Base-by-base conservation (phyloP, 2,113 vertebrate genomes). In the Oreotrochilus melanogaster region DNA sequence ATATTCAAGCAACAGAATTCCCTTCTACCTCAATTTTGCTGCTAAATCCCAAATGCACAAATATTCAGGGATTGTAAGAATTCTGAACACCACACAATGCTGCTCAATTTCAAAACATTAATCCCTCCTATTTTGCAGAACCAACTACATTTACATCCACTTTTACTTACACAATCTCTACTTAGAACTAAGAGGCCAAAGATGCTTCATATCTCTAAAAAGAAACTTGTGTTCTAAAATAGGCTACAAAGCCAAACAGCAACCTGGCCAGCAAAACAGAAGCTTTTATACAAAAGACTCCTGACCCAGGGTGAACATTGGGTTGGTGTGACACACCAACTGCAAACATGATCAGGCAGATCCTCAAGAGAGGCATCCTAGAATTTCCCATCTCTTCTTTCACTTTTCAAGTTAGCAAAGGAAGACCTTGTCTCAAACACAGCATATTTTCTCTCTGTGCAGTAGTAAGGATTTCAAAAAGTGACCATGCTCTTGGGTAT, bases 1-100 rank as follows among this genome's bases (percentile, higher is more conserved):
- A 88, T 73, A 70, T 62, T 72, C 74, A 54, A 42, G 69, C 65
- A 84, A 37, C 58, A 78, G 85, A 81, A 75, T 45, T 50, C 64
- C 37, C 69, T 92, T 92, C 64, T 28, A 78, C 35, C 61, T 92
- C 35, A 39, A 2, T 84, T 89, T 88, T 76, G 18, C 48, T 33
- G 45, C 74, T 19, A 92, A 93, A 83, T 86, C 81, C 79, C 94
- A 92, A 28, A 10, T 50, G 89, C 53, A 60, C 69, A 81, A 94
- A 56, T 42, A 60, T 16, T 86, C 88, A 57, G 7, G 53, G 39
- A 87, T 8, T 65, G 78, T 47, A 31, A 71, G 85, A 53, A 47
- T 75, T 64, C 62, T 39, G 88, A 91, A 51, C 25, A 11, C 30
- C 22, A 37, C 45, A 80, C 58, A 75, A 76, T 3, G 5, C 42